Conservation (phyloP, 2,113 vertebrate genomes). For the Psephotus haematonotus region DNA sequence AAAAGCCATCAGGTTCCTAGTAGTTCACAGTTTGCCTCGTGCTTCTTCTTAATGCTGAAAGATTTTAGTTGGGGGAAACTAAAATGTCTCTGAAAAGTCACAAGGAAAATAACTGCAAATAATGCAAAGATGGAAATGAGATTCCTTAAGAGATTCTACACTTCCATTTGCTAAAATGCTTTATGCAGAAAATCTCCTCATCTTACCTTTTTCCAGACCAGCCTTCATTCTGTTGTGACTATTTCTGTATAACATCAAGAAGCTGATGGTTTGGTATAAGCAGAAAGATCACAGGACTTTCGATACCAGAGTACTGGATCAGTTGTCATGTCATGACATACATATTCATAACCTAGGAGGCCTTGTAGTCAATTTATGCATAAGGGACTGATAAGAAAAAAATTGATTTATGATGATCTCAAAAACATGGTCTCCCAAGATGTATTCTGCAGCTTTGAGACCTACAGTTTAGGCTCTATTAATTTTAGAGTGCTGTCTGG, state of each 20-base stretch:
- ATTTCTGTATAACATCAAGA: not conserved
- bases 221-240: not conserved
- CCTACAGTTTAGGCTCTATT: slow-evolving; percentile 81
- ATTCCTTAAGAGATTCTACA: not conserved
- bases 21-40: not conserved
- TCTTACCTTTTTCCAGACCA: not conserved
- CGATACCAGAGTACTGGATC: slow-evolving; percentile 31
- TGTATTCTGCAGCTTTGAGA: slow-evolving; percentile 76
- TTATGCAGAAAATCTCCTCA: not conserved
- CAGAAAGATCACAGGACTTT: slow-evolving; percentile 12
- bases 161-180: not conserved
- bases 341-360: slow-evolving; percentile 65
- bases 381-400: slow-evolving; percentile 62
- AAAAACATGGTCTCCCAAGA: slow-evolving; percentile 78
- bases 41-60: not conserved
- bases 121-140: not conserved
- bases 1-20: not conserved
- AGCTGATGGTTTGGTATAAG: not conserved
- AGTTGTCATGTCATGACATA: slow-evolving; percentile 11
- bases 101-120: slow-evolving; percentile 14
- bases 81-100: not conserved
- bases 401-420: slow-evolving; percentile 78
- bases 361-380: slow-evolving; percentile 53
- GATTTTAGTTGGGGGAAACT: not conserved
- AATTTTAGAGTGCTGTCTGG: slow-evolving; percentile 86